Conservation (phyloP, 2,113 vertebrate species). For the Ceyx melanurus region DNA sequence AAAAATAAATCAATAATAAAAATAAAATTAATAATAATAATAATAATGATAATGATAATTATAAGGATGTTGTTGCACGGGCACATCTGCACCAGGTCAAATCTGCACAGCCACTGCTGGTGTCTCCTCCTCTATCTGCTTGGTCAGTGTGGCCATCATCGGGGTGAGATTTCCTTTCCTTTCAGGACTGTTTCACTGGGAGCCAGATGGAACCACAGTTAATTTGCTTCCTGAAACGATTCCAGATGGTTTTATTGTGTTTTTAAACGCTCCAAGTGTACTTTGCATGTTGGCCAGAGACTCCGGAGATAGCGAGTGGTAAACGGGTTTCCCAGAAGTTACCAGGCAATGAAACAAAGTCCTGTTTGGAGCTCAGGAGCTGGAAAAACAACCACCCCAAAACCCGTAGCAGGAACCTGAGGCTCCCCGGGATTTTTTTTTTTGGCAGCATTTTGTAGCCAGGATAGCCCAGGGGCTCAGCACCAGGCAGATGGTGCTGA, state of each 20-base stretch:
- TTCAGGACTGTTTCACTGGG: background rate
- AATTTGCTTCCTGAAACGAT: background rate
- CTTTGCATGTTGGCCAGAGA: slow-evolving; percentile 44
- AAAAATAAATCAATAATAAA: too few relatives aligned
- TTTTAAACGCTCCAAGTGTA: background rate
- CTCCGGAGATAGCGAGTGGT: background rate
- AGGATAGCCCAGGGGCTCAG: background rate
- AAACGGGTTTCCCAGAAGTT: background rate
- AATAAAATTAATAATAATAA: background rate
- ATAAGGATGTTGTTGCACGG: background rate
- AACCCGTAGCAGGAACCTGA: background rate
- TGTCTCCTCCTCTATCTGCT: background rate
- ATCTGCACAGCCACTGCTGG: background rate
- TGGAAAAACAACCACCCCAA: slow-evolving; percentile 5
- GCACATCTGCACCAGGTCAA: background rate
- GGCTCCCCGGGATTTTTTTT: background rate
- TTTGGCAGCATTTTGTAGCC: background rate
- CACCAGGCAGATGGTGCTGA: background rate
- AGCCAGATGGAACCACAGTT: background rate
- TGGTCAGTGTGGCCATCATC: too few relatives aligned
- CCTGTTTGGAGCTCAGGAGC: background rate
- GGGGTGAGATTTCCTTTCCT: too few relatives aligned
- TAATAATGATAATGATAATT: background rate
- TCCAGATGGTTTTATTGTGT: background rate
- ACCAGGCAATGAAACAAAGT: slow-evolving; percentile 54